phyloP scores from a whole-genome alignment of 37 sponge, comb jelly and placozoan species.

The Ianthella basta region DNA sequence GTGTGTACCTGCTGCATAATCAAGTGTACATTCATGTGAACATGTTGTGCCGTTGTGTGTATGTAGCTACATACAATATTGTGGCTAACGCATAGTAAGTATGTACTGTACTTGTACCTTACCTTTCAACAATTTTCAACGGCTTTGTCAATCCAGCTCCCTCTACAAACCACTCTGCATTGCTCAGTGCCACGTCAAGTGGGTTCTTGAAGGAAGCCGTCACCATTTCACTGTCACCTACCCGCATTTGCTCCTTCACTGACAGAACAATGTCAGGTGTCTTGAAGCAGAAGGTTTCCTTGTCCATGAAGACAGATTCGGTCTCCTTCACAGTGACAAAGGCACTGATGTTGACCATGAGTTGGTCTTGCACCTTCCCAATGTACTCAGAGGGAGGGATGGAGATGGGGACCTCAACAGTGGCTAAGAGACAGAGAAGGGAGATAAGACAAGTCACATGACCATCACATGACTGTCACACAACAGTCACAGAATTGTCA shows the following conservation, averaged over 20 bases:
- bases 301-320: background rate
- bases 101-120: background rate
- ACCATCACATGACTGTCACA: too few relatives aligned
- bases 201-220: constrained; percentile 21
- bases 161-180: constrained; percentile 19
- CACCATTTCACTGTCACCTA: too few relatives aligned
- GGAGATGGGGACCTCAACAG: background rate
- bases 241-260: background rate
- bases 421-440: too few relatives aligned
- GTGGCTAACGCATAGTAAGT: too few relatives aligned
- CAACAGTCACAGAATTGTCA: too few relatives aligned
- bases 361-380: constrained; percentile 40
- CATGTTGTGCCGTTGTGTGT: too few relatives aligned
- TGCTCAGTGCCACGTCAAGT: background rate
- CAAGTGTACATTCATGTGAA: too few relatives aligned
- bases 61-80: too few relatives aligned
- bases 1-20: too few relatives aligned
- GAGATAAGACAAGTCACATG: too few relatives aligned
- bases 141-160: background rate
- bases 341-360: constrained; percentile 36
- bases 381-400: constrained; percentile 35
- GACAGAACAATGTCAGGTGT: constrained; percentile 5
- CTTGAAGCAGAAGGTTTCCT: constrained; percentile 35
- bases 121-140: background rate
- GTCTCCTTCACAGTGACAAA: constrained; percentile 40